Evolutionary conservation across 2,113 vertebrate genomes (phyloP).

Genomic region (Mormoops blainvillei): DNA sequence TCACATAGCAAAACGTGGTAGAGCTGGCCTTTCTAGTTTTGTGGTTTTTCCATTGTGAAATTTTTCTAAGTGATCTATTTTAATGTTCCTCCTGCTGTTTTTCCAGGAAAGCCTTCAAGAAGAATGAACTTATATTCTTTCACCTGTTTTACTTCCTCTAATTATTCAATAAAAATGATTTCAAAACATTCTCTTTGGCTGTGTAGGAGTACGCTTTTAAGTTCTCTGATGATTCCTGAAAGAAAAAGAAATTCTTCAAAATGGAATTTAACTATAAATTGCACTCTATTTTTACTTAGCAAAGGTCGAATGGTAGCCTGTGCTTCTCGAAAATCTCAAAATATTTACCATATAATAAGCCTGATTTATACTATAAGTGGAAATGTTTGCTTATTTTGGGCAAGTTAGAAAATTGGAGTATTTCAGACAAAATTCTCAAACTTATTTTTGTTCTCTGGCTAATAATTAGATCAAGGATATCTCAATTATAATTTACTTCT

Average conservation of each 20-base stretch:
- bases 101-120: not conserved
- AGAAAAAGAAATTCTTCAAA: not conserved
- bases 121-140: not conserved
- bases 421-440: not conserved
- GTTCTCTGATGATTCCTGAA: not conserved
- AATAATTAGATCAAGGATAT: not conserved
- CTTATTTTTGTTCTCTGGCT: not conserved
- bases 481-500: not conserved
- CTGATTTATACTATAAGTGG: not conserved
- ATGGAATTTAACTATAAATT: conserved; percentile 1
- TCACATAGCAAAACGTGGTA: not conserved
- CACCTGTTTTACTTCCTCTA: not conserved
- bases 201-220: not conserved
- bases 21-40: not conserved
- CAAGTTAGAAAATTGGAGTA: not conserved
- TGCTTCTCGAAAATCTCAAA: not conserved
- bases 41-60: not conserved
- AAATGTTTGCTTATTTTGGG: not conserved
- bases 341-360: not conserved
- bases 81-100: not conserved
- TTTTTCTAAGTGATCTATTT: not conserved
- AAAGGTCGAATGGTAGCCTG: not conserved
- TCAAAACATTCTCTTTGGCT: not conserved
- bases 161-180: conserved; percentile 11
- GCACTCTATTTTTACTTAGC: not conserved